Evolutionary conservation across 2,888 invertebrate species (phyloP), one percentile per base, ranked within the genome.

Genomic region (Fragum whitleyi): DNA sequence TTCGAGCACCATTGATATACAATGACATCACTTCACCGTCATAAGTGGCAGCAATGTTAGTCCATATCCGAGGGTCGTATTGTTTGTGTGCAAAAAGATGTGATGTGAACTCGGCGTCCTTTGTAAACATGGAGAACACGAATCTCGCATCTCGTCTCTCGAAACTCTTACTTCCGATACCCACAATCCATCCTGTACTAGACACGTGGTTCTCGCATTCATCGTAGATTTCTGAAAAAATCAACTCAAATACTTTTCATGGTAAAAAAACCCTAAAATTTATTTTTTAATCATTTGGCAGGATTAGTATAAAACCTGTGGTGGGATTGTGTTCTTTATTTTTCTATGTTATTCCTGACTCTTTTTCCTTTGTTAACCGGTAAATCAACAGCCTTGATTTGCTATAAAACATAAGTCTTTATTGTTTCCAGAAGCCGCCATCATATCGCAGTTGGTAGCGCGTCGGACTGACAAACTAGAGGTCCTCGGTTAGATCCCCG

Each of bases 1-100:
- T 88, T 69, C 86, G 84, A 9, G 90, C 91, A 0, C 90, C 89
- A 70, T 91, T 88, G 47, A 92, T 81, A 74, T 87, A 92, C 36
- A 92, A 72, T 65, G 73, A 81, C 81, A 90, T 82, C n/a, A 74
- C 65, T 19, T 73, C 23, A 7, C 89, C 89, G 71, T 91, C 87
- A 75, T 91, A 92, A 0, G 90, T 82, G 0, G 88, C 90, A 7
- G 91, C 89, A 16, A 92, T 76, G 75, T 91, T 88, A 0, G 85
- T 77, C 92, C 92, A 92, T 7, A 72, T 70, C 9, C 85, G 81
- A 0, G 89, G 89, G 21, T 77, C 75, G 72, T 89, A 91, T 3
- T 73, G 62, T 29, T 70, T 77, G 55, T 88, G 82, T 2, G 89
- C 71, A n/a, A 75, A 79, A 5, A 92, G 70, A 11, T 62, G 67